Conservation (phyloP, 1,140 invertebrate species). For the Eumaeus atala region DNA sequence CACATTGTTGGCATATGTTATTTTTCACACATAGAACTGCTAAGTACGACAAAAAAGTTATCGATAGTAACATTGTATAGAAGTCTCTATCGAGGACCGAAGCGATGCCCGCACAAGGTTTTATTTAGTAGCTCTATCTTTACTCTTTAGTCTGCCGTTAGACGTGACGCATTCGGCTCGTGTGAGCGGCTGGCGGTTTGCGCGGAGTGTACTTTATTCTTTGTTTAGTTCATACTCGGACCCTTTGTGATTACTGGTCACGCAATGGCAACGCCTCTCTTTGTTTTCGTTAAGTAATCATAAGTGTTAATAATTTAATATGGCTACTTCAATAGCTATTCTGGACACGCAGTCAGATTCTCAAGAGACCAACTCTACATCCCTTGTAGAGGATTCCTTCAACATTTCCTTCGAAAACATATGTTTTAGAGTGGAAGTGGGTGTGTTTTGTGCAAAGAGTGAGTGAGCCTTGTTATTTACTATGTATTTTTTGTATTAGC, state of each 20-base stretch:
- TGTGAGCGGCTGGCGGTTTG: not conserved
- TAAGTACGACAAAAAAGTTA: not conserved
- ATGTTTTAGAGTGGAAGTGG: slow-evolving; percentile 37
- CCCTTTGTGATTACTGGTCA: slow-evolving; percentile 45
- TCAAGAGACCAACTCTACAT: slow-evolving; percentile 53
- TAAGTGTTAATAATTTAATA: slow-evolving; percentile 38
- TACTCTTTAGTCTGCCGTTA: slow-evolving; percentile 6
- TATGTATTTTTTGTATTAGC: no score
- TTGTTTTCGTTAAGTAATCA: slow-evolving; percentile 35
- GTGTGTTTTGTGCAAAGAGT: slow-evolving; percentile 48
- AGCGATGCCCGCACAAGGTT: not conserved
- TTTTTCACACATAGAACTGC: not conserved
- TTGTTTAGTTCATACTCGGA: slow-evolving; percentile 51
- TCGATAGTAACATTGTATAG: slow-evolving; percentile 2
- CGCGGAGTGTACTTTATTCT: slow-evolving; percentile 19
- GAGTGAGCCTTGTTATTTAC: slow-evolving; percentile 19
- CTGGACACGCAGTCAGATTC: slow-evolving; percentile 48
- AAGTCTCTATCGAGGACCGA: not conserved
- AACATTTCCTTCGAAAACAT: slow-evolving; percentile 59
- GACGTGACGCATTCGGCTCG: not conserved
- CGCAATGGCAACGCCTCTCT: slow-evolving; percentile 44
- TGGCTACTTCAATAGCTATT: slow-evolving; percentile 28
- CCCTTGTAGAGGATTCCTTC: slow-evolving; percentile 47
- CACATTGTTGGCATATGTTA: not conserved
- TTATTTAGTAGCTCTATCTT: not conserved